phyloP scores from a whole-genome alignment of 1,140 invertebrate genomes.

The Magallana angulata region DNA sequence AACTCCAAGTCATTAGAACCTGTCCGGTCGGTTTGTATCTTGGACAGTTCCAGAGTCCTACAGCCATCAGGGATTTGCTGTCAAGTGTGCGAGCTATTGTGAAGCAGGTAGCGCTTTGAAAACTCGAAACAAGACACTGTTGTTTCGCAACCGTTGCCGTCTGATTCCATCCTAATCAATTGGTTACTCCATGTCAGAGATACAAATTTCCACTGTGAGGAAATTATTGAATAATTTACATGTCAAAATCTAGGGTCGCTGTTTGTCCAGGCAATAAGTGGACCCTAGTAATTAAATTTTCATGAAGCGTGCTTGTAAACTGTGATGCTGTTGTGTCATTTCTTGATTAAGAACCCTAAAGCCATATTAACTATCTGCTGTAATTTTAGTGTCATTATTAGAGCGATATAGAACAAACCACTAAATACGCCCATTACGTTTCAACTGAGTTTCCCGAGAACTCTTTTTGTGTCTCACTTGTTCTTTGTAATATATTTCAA shows the following conservation, averaged over 20 bases:
- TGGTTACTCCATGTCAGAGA: background rate
- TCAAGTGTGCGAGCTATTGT: slow-evolving; percentile 20
- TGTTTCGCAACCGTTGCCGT: slow-evolving; percentile 23
- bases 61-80: slow-evolving; percentile 15
- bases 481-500: too few relatives aligned
- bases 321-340: slow-evolving; percentile 31
- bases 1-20: slow-evolving; percentile 31
- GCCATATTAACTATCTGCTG: background rate
- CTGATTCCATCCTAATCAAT: background rate
- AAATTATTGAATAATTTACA: slow-evolving; percentile 41
- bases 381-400: background rate
- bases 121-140: background rate
- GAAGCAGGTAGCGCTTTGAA: background rate
- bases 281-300: slow-evolving; percentile 23
- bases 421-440: too few relatives aligned
- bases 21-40: slow-evolving; percentile 15
- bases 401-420: too few relatives aligned
- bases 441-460: too few relatives aligned
- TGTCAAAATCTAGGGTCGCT: slow-evolving; percentile 17
- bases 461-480: too few relatives aligned
- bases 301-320: slow-evolving; percentile 6
- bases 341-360: slow-evolving; percentile 5
- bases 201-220: background rate
- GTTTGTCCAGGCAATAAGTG: slow-evolving; percentile 3
- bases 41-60: background rate